Evolutionary conservation across 2,888 invertebrate genomes (phyloP).

Genomic region (Platycheirus albimanus): DNA sequence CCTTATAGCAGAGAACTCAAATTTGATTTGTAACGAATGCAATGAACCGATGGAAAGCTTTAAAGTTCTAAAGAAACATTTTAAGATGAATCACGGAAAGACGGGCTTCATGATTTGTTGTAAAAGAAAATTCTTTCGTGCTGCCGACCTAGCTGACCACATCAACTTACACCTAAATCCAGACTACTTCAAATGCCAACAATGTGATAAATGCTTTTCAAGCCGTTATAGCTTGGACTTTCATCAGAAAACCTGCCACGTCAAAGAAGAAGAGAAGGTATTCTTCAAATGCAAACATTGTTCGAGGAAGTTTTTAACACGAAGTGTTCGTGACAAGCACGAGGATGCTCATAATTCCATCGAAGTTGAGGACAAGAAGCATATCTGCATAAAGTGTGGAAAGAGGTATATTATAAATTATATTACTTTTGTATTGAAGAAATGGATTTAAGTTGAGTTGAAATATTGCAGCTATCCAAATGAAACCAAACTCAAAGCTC

Average conservation of each 20-base stretch:
- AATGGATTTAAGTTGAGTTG: not conserved
- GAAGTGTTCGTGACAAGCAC: conserved; percentile 25
- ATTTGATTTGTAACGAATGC: conserved; percentile 74
- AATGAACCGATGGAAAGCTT: conserved; percentile 63
- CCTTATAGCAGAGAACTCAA: conserved; percentile 70
- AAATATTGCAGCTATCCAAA: conserved; percentile 36
- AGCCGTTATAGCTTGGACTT: conserved; percentile 51
- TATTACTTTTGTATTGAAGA: not conserved
- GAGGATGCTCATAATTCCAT: conserved; percentile 5
- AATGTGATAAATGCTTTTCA: conserved; percentile 52
- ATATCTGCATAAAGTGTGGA: conserved; percentile 41
- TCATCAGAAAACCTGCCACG: conserved; percentile 42
- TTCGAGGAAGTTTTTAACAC: conserved; percentile 19
- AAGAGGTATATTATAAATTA: conserved; percentile 35
- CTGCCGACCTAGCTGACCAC: conserved; percentile 75
- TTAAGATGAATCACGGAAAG: conserved; percentile 61
- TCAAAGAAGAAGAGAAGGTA: conserved; percentile 40
- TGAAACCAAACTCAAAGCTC: conserved; percentile 47
- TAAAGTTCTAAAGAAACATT: conserved; percentile 73
- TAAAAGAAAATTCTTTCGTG: conserved; percentile 74
- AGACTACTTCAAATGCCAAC: conserved; percentile 74
- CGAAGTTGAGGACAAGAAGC: not conserved
- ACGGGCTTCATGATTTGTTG: conserved; percentile 75
- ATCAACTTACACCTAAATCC: conserved; percentile 76
- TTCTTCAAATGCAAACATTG: conserved; percentile 49